Base-by-base conservation (phyloP, 2,113 vertebrate genomes). In the Oryzias javanicus region DNA sequence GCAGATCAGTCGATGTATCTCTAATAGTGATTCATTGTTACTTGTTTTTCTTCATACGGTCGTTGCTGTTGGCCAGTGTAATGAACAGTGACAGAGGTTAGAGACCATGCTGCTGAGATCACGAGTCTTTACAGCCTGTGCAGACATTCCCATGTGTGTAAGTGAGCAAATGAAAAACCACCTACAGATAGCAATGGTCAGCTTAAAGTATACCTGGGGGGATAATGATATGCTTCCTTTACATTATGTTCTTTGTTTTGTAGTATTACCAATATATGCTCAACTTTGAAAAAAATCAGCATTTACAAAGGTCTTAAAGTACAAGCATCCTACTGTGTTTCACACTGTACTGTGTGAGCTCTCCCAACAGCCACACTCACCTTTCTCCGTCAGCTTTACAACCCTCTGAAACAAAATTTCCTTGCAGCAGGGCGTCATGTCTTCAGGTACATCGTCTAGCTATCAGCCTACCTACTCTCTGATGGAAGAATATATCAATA, bases 401-500 rank as follows among this genome's bases (percentile, higher is more conserved):
- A 81, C 81, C 76, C 81, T 88, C 78, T 70, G 56, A 78, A 65
- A 69, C 49, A 64, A 65, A 55, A 57, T 48, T 57, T 57, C 60
- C 61, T 46, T 60, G 49, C 55, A 76, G 71, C 63, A 41, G 59
- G 27, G 50, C 59, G 65, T 55, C 53, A 35, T 70, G 67, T 83
- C 74, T 74, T 45, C 63, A 47, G 19, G 7, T 73, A 64, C 70
- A 60, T 19, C 53, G 64, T 22, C 25, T 53, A 61, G 42, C 42
- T 59, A 55, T 55, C 54, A 74, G 49, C 55, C 46, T 58, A 71
- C 46, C 55, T n/a, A 18, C 49, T 53, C 55, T 53, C 46, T 54
- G 20, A 42, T 41, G 6, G 27, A 15, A 22, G 20, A 20, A 15
- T 41, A n/a, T 3, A 55, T 13, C 13, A 14, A 52, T 47, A 25